Evolutionary conservation across 2,797 vertebrate species (phyloP).

Genomic region (Lateolabrax maculatus): DNA sequence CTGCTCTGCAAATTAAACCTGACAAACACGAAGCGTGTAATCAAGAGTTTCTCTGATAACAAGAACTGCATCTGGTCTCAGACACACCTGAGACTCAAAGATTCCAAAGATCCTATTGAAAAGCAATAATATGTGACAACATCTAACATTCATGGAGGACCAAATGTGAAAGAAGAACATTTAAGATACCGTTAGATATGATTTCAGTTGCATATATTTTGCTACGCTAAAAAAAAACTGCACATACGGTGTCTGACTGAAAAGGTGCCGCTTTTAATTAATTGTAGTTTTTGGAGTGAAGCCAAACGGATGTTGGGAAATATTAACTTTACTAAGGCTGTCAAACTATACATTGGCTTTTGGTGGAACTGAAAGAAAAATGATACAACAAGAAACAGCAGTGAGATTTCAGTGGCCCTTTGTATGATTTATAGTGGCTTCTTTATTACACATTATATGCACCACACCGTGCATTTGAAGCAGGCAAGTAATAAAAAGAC

Average conservation of each 20-base stretch:
- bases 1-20: conserved; percentile 80
- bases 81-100: conserved; percentile 42
- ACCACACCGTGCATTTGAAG: background rate
- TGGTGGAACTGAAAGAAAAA: background rate
- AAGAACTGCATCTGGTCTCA: conserved; percentile 58
- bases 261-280: background rate
- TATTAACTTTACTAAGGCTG: background rate
- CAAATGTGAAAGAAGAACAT: background rate
- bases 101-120: conserved; percentile 13
- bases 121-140: conserved; percentile 16
- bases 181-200: background rate
- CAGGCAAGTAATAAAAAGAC: conserved; percentile 2
- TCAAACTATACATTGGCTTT: background rate
- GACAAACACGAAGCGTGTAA: conserved; percentile 73
- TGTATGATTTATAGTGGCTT: conserved; percentile 5
- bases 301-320: background rate
- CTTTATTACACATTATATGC: background rate
- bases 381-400: background rate
- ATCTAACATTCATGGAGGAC: background rate
- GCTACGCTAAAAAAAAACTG: background rate
- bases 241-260: background rate
- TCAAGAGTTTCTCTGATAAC: conserved; percentile 69
- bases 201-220: background rate
- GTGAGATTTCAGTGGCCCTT: background rate
- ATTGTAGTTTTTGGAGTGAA: background rate